These are phyloP conservation scores for Xestia xanthographa DNA, from an alignment of 2,888 invertebrate species.

Conservation along the genomic window DNA sequence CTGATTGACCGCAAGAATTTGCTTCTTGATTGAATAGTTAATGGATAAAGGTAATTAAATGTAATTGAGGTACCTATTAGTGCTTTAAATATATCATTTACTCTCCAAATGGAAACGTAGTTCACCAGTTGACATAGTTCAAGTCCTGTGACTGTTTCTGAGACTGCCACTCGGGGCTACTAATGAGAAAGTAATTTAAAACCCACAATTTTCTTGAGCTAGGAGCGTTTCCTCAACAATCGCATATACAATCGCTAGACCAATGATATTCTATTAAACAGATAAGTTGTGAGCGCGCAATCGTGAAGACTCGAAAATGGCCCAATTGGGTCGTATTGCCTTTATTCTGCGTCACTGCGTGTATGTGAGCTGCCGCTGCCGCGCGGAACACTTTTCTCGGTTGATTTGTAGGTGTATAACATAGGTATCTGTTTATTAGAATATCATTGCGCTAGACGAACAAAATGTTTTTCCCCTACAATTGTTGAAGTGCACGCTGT, in stretches of 20 bases:
- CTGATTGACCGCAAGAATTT: slow-evolving; percentile 4
- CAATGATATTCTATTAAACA: too few relatives aligned
- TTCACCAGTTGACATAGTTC: not conserved
- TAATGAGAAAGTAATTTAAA: not conserved
- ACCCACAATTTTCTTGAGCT: not conserved
- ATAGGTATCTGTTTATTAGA: too few relatives aligned
- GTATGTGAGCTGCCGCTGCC: too few relatives aligned
- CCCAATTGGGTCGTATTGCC: too few relatives aligned
- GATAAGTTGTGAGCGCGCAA: too few relatives aligned
- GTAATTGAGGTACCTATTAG: not conserved
- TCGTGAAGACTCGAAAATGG: too few relatives aligned
- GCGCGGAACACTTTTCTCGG: too few relatives aligned
- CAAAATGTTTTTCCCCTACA: not conserved
- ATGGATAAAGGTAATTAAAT: not conserved
- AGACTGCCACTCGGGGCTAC: not conserved
- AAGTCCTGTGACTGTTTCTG: not conserved
- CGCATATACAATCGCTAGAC: not conserved
- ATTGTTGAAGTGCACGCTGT: not conserved
- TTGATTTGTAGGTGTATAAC: too few relatives aligned
- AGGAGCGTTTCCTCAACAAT: not conserved
- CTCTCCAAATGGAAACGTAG: not conserved
- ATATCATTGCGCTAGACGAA: too few relatives aligned
- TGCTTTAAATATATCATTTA: not conserved
- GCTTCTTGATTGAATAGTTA: not conserved
- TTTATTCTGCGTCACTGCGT: too few relatives aligned